These are phyloP conservation scores for Opisthocomus hoazin DNA, from an alignment of 2,113 vertebrate genomes.

Conservation along the genomic window DNA sequence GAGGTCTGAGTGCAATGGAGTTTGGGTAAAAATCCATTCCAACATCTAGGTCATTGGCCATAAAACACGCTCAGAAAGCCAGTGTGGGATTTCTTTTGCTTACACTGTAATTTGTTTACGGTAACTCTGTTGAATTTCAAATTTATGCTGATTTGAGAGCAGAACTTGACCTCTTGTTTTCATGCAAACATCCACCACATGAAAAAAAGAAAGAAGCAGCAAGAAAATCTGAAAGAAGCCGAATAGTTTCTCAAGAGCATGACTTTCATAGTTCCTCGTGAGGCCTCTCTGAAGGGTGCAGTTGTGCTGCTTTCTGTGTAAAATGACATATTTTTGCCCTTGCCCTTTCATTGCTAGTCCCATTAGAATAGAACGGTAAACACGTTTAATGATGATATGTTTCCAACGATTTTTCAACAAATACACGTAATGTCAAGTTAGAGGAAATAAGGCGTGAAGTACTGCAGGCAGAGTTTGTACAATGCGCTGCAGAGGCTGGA, in stretches of 20 bases:
- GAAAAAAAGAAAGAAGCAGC: background rate
- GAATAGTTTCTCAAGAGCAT: background rate
- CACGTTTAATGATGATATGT: slow-evolving; percentile 6
- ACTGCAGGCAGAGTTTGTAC: background rate
- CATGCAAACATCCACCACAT: background rate
- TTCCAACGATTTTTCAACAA: slow-evolving; percentile 15
- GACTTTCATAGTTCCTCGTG: background rate
- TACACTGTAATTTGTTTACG: slow-evolving; percentile 28
- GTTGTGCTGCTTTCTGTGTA: background rate
- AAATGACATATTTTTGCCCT: background rate
- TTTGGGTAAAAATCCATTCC: slow-evolving; percentile 1
- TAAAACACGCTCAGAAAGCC: slow-evolving; percentile 5
- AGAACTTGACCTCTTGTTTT: slow-evolving; percentile 45
- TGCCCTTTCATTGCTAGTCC: background rate
- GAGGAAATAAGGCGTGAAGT: slow-evolving; percentile 29
- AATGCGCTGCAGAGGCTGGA: background rate
- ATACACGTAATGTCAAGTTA: background rate
- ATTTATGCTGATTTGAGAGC: slow-evolving; percentile 32
- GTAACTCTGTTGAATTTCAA: slow-evolving; percentile 41
- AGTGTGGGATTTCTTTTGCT: slow-evolving; percentile 15
- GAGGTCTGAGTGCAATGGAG: background rate
- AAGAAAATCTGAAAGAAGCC: slow-evolving; percentile 5
- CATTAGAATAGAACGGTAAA: background rate
- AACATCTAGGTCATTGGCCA: slow-evolving; percentile 8
- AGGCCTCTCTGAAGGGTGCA: background rate